Evolutionary conservation across 53 echinoderm and acorn worm species (phyloP).

Genomic region (Astropecten irregularis): DNA sequence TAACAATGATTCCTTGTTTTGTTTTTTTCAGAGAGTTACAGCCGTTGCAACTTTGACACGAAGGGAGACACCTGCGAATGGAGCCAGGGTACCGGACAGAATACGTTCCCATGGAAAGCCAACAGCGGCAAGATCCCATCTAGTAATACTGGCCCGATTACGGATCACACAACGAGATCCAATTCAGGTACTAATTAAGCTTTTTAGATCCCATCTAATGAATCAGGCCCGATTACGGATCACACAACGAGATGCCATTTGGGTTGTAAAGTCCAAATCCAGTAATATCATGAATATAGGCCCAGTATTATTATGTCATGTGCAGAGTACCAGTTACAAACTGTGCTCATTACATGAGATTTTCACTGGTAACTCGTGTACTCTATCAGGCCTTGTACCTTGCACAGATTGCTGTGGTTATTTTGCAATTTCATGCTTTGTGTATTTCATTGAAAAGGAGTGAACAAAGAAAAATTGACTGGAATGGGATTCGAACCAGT

Average conservation of each 20-base stretch:
- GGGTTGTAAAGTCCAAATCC: no score
- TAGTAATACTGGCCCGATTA: slow-evolving; percentile 70
- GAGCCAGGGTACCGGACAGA: slow-evolving; percentile 47
- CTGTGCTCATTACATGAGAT: no score
- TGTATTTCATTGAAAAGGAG: no score
- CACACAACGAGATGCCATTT: slow-evolving; percentile 63
- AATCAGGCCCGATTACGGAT: slow-evolving; percentile 32
- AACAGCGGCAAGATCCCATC: slow-evolving; percentile 46
- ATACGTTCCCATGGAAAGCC: slow-evolving; percentile 63
- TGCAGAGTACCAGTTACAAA: no score
- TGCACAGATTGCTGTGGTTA: neutral
- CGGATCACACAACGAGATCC: slow-evolving; percentile 72
- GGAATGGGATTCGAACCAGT: no score
- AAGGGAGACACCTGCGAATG: slow-evolving; percentile 74
- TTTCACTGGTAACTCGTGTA: no score
- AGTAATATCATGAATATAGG: no score
- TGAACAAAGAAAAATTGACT: no score
- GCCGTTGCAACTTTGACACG: slow-evolving; percentile 79
- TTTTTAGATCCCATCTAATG: neutral
- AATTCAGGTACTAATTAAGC: neutral
- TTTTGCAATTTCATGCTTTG: no score
- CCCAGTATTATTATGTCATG: no score
- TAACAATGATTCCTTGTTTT: no score
- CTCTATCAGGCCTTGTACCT: no score
- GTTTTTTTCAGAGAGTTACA: slow-evolving; percentile 59